A percentile compares a stretch with the other conserved stretches of the same genome.
Evolutionary conservation across 2,113 vertebrate genomes (phyloP).

Genomic region (Argyrosomus japonicus): DNA sequence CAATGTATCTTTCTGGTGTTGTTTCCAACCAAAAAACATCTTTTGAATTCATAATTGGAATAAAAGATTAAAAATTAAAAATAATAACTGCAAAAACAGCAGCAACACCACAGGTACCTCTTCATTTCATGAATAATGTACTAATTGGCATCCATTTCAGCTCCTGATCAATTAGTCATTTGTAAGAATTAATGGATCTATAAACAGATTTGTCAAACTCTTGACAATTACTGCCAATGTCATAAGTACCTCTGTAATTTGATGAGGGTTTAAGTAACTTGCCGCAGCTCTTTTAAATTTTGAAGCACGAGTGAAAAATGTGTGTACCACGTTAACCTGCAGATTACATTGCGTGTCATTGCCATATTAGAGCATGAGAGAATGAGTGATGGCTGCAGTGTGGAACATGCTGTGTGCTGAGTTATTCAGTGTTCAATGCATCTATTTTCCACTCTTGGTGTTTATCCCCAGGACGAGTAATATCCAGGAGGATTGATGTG

Average conservation of each 20-base stretch:
- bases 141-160: neutral
- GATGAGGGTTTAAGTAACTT: neutral
- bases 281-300: neutral
- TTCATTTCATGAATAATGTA: neutral
- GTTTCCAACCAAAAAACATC: neutral
- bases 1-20: neutral
- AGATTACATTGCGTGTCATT: neutral
- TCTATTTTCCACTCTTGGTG: slow-evolving; percentile 23
- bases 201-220: neutral
- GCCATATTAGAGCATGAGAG: slow-evolving; percentile 19
- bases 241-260: neutral
- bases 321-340: neutral
- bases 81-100: neutral
- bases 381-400: neutral
- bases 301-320: neutral
- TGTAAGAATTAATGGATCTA: neutral
- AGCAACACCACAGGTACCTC: neutral
- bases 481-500: slow-evolving; percentile 14
- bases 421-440: slow-evolving; percentile 56
- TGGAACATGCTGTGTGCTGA: neutral
- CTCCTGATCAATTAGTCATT: neutral
- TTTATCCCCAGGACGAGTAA: slow-evolving; percentile 13
- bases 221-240: neutral
- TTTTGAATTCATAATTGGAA: neutral
- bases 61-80: no score